phyloP scores from a whole-genome alignment of 2,888 invertebrate species.

The Marronus borbonicus region DNA sequence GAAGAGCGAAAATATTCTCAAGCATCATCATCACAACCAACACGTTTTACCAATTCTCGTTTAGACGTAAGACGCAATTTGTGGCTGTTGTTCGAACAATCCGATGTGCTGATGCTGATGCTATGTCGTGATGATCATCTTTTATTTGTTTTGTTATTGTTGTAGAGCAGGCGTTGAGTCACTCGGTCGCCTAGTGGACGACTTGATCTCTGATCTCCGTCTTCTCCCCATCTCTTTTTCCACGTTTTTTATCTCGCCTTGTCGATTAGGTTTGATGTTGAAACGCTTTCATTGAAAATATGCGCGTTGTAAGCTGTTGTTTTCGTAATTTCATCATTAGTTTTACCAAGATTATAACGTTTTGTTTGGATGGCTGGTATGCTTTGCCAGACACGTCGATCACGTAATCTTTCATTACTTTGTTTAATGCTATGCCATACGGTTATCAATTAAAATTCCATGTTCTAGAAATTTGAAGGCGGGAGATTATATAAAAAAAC shows the following conservation, averaged over 20 bases:
- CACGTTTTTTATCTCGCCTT: background rate
- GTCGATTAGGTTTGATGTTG: background rate
- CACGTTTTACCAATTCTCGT: background rate
- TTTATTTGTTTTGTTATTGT: conserved; percentile 2
- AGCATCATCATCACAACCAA: background rate
- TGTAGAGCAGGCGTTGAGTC: conserved; percentile 15
- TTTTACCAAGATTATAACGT: background rate
- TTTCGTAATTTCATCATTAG: conserved; percentile 8
- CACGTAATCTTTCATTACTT: background rate
- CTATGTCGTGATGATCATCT: background rate
- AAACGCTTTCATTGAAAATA: conserved; percentile 36
- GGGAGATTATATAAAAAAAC: too few species aligned
- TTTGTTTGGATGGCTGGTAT: background rate
- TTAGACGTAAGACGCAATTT: background rate
- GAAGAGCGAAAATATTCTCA: background rate
- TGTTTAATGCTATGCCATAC: background rate
- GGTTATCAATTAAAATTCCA: conserved; percentile 12
- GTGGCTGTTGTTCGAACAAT: background rate
- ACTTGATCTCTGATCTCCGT: too few species aligned
- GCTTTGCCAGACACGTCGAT: background rate
- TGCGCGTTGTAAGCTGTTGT: background rate
- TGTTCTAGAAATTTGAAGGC: background rate
- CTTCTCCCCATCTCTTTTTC: background rate
- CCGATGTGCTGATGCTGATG: background rate
- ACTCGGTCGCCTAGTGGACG: background rate